phyloP scores from a whole-genome alignment of 2,888 invertebrate genomes.

The Chrysina gloriosa region DNA sequence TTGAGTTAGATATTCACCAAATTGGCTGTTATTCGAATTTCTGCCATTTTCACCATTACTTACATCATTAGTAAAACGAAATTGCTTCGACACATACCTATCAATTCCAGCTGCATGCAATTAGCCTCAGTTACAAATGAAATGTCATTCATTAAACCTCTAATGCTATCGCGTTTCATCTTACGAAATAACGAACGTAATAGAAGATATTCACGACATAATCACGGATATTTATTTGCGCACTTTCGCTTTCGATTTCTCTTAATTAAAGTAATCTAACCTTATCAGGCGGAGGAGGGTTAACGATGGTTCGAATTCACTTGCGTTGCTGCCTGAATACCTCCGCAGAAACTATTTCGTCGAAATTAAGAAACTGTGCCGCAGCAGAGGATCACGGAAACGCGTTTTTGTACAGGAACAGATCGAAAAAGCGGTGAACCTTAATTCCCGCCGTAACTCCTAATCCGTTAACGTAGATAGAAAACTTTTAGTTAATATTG shows the following conservation, averaged over 20 bases:
- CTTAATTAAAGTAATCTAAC: neutral
- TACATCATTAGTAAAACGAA: no score
- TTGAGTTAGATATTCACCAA: no score
- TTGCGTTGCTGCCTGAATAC: neutral
- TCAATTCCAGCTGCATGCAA: no score
- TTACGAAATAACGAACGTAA: no score
- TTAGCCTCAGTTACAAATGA: no score
- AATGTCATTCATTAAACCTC: no score
- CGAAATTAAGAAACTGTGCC: slow-evolving; percentile 1
- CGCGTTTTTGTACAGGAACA: slow-evolving; percentile 4
- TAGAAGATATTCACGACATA: no score
- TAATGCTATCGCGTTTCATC: no score
- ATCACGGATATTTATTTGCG: no score
- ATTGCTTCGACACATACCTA: no score
- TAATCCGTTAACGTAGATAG: slow-evolving; percentile 31
- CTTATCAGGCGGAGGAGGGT: neutral
- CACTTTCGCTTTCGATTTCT: neutral
- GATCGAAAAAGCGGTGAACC: slow-evolving; percentile 2
- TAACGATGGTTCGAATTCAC: neutral
- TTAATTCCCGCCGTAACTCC: slow-evolving; percentile 11
- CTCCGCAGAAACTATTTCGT: neutral
- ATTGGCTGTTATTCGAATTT: no score
- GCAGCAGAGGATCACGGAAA: slow-evolving; percentile 6
- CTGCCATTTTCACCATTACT: no score
- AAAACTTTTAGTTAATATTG: slow-evolving; percentile 17